phyloP scores from a whole-genome alignment of 2,888 invertebrate species.

The Drosophila cognata region DNA sequence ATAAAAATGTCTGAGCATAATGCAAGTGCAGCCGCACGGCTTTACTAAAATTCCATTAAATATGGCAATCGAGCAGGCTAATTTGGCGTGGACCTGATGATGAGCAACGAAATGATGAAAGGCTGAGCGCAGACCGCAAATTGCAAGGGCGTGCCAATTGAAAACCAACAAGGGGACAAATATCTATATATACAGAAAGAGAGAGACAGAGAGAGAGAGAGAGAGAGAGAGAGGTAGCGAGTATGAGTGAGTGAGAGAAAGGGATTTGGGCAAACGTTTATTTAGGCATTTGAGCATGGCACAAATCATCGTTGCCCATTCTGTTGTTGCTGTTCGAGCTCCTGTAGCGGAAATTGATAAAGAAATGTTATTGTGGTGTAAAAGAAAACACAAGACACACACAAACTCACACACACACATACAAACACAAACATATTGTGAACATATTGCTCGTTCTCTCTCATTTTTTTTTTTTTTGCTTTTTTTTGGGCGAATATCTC shows the following conservation, averaged over 20 bases:
- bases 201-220: not conserved
- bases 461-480: not conserved
- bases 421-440: conserved; percentile 40
- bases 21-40: conserved; percentile 31
- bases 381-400: conserved; percentile 18
- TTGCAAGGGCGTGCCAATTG: conserved; percentile 49
- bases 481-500: conserved; percentile 23
- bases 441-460: conserved; percentile 7
- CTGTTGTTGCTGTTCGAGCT: conserved; percentile 42
- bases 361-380: conserved; percentile 68
- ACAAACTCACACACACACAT: conserved; percentile 20
- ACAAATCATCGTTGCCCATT: conserved; percentile 29
- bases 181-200: not conserved
- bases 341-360: conserved; percentile 74
- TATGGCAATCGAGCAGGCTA: conserved; percentile 32
- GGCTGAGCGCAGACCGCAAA: conserved; percentile 32
- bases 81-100: conserved; percentile 47
- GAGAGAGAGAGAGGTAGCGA: not conserved
- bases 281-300: conserved; percentile 62
- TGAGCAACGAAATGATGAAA: conserved; percentile 7
- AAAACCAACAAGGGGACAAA: conserved; percentile 4
- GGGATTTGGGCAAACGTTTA: conserved; percentile 47
- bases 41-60: conserved; percentile 51
- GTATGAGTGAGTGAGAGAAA: not conserved
- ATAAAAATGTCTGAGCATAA: conserved; percentile 25